phyloP scores from a whole-genome alignment of 2,797 vertebrate genomes.

The Cephalopachus bancanus region DNA sequence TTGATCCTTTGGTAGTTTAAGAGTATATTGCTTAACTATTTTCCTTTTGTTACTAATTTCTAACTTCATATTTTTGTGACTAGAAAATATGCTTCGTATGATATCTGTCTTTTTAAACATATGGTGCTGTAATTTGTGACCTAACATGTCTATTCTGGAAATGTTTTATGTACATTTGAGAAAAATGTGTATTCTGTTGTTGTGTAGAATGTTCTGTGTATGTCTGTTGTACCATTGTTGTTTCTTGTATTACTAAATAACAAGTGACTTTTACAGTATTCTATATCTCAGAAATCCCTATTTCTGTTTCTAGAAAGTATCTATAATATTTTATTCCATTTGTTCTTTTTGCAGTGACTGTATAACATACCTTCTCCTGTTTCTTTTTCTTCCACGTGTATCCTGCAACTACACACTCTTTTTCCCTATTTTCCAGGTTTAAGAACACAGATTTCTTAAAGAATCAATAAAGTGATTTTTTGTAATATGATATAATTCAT shows the following conservation, averaged over 20 bases:
- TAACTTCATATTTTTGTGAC: neutral
- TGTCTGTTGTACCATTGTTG: neutral
- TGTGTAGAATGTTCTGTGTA: neutral
- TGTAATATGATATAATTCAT: neutral
- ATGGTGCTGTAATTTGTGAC: constrained; percentile 21
- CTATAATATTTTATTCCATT: neutral
- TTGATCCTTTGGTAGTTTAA: neutral
- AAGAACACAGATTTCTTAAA: constrained; percentile 19
- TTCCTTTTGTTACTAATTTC: neutral
- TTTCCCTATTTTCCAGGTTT: constrained; percentile 26
- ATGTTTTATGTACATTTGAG: neutral
- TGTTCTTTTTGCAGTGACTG: neutral
- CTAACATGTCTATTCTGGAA: neutral
- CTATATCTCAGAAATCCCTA: neutral
- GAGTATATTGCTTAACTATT: neutral
- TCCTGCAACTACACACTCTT: neutral
- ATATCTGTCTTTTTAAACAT: neutral
- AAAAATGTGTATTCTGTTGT: neutral
- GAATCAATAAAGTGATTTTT: constrained; percentile 25
- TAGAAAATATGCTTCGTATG: neutral
- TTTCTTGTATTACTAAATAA: constrained; percentile 14
- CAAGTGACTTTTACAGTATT: constrained; percentile 2
- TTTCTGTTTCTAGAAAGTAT: neutral
- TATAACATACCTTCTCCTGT: neutral
- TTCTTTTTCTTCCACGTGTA: neutral